Percentiles rank a stretch among this genome's conserved stretches.
These are phyloP conservation scores for Uropsilus gracilis DNA, from an alignment of 2,113 vertebrate species.

Conservation along the genomic window DNA sequence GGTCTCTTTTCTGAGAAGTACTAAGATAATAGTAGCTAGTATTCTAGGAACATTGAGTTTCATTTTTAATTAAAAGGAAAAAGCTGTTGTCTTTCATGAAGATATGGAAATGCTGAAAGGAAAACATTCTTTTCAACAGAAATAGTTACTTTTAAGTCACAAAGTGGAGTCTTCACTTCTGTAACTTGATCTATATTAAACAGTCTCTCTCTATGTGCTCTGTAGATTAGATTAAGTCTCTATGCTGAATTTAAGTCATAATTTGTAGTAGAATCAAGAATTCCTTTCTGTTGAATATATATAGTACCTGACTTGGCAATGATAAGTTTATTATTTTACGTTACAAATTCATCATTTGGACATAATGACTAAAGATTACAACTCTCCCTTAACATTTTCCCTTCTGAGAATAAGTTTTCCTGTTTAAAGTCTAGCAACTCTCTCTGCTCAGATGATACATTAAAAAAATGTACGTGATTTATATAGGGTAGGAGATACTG, in stretches of 20 bases:
- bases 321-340: constrained; percentile 51
- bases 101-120: neutral
- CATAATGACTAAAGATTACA: constrained; percentile 35
- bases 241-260: constrained; percentile 27
- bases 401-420: constrained; percentile 29
- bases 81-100: neutral
- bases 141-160: constrained; percentile 11
- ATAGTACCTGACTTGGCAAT: constrained; percentile 40
- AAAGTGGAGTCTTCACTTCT: neutral
- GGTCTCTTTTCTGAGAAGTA: constrained; percentile 14
- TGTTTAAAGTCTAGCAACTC: constrained; percentile 35
- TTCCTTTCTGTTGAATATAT: constrained; percentile 39
- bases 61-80: constrained; percentile 50
- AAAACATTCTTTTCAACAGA: constrained; percentile 24
- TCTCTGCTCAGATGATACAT: constrained; percentile 12
- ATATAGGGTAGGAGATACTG: constrained; percentile 33
- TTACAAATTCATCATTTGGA: constrained; percentile 56
- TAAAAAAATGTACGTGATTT: constrained; percentile 64
- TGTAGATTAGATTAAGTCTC: constrained; percentile 32
- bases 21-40: constrained; percentile 24
- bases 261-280: constrained; percentile 66
- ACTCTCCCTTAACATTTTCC: neutral
- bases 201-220: neutral
- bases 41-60: neutral
- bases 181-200: neutral